phyloP scores from a whole-genome alignment of 2,888 invertebrate genomes.

The Drosophila gaucha region DNA sequence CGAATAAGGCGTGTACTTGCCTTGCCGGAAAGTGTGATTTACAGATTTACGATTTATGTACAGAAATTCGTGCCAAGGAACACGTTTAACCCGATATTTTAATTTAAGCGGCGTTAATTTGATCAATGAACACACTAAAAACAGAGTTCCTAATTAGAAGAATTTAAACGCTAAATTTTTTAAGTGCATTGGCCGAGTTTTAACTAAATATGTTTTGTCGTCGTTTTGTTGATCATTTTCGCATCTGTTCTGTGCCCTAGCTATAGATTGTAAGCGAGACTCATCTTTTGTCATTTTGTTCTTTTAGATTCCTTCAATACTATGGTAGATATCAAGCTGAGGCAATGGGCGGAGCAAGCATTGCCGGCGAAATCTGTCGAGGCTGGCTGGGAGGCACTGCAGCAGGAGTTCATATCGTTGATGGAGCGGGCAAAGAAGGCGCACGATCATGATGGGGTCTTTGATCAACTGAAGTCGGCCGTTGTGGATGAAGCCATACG shows the following conservation, averaged over 20 bases:
- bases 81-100: conserved; percentile 54
- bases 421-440: conserved; percentile 88
- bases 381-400: conserved; percentile 93
- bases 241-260: conserved; percentile 11
- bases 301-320: conserved; percentile 92
- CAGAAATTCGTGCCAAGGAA: conserved; percentile 33
- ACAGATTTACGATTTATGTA: conserved; percentile 43
- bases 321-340: conserved; percentile 96
- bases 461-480: conserved; percentile 93
- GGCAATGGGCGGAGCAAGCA: conserved; percentile 97
- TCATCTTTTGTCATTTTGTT: conserved; percentile 13
- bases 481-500: conserved; percentile 95
- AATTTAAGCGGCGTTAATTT: conserved; percentile 61
- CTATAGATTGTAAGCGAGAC: background rate
- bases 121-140: conserved; percentile 51
- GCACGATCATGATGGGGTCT: conserved; percentile 93
- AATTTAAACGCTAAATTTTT: conserved; percentile 12
- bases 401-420: conserved; percentile 89
- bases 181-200: conserved; percentile 34
- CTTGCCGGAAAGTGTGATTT: conserved; percentile 63
- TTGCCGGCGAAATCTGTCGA: conserved; percentile 94
- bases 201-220: conserved; percentile 16
- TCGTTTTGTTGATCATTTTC: conserved; percentile 48
- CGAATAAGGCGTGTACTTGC: conserved; percentile 44
- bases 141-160: conserved; percentile 45